Base-by-base conservation (phyloP, 2,113 vertebrate species). In the Oxygymnocypris stewartii region DNA sequence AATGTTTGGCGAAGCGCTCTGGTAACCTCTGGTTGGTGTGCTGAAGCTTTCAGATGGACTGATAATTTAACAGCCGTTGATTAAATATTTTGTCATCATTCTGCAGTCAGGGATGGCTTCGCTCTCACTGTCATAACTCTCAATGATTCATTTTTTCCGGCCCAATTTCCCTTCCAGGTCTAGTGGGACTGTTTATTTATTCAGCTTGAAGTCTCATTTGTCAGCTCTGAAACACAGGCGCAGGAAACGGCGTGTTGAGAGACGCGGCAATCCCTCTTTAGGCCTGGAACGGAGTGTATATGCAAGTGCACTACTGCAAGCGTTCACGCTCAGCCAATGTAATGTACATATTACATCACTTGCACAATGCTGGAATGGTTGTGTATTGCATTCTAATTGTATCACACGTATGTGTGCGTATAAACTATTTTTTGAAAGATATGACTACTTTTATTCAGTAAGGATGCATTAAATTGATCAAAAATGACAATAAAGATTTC, bases 11-110 rank as follows among this genome's bases (percentile, higher is more conserved):
- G 42, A 71, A 76, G 12, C 23, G 20, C 71, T 85, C 28, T 4
- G 82, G 79, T 28, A 86, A 88, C 87, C 65, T 82, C 82, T 83
- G 74, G 67, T 37, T 16, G 5, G 35, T 82, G 63, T 69, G 37
- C 61, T 51, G 40, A 7, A 7, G 20, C 37, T 28, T 31, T 86
- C 69, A 82, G 80, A 49, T n/a, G 28, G 82, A 47, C 61, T 59
- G 82, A 63, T 84, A 79, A 75, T 80, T 89, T 80, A 31, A 49
- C 77, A 87, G 65, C 67, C 18, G 78, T 87, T 89, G 84, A 87
- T 89, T 82, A 86, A 87, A 86, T 87, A 69, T 87, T 85, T 71
- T 76, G 84, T 87, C 86, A 87, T 79, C 35, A 42, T 84, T 87
- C 74, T 63, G 49, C 28, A 82, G 59, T 47, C 71, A 59, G 2